phyloP scores from a whole-genome alignment of 2,113 vertebrate species.

The Laticauda colubrina region DNA sequence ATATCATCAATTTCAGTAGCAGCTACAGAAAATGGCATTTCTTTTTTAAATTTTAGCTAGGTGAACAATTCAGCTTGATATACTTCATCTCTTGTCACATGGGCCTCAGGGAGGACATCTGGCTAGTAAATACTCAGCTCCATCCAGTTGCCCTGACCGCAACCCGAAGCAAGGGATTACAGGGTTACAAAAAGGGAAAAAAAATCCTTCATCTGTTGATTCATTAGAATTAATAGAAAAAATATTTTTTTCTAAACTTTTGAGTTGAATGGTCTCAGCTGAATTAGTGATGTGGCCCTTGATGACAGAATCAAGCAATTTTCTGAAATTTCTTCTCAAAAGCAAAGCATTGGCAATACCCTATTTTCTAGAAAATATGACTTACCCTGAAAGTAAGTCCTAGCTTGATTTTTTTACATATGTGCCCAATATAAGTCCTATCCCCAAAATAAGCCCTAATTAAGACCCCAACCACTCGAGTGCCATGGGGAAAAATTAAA shows the following conservation, averaged over 20 bases:
- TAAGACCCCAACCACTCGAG: too few relatives aligned
- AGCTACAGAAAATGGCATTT: not conserved
- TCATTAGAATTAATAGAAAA: not conserved
- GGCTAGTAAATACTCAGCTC: not conserved
- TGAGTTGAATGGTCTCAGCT: not conserved
- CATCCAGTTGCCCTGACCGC: not conserved
- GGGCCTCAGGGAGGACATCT: not conserved
- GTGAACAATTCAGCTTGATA: not conserved
- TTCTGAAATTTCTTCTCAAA: not conserved
- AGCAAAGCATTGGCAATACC: not conserved
- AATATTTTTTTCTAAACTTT: not conserved
- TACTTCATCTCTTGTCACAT: not conserved
- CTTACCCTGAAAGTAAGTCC: too few relatives aligned
- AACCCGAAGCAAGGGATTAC: not conserved
- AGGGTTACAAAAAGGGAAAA: not conserved
- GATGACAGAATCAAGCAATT: not conserved
- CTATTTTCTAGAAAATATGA: too few relatives aligned
- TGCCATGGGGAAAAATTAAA: too few relatives aligned
- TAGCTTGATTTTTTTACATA: too few relatives aligned
- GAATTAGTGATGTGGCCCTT: not conserved
- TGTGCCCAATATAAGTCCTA: too few relatives aligned
- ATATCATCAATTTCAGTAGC: not conserved
- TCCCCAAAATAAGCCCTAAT: too few relatives aligned
- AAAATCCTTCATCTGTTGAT: not conserved
- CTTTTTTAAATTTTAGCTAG: not conserved